A percentile compares a stretch with the other conserved stretches of the same genome.
These are phyloP conservation scores for Ailuropoda melanoleuca DNA, from an alignment of 2,113 vertebrate genomes.

Conservation along the genomic window DNA sequence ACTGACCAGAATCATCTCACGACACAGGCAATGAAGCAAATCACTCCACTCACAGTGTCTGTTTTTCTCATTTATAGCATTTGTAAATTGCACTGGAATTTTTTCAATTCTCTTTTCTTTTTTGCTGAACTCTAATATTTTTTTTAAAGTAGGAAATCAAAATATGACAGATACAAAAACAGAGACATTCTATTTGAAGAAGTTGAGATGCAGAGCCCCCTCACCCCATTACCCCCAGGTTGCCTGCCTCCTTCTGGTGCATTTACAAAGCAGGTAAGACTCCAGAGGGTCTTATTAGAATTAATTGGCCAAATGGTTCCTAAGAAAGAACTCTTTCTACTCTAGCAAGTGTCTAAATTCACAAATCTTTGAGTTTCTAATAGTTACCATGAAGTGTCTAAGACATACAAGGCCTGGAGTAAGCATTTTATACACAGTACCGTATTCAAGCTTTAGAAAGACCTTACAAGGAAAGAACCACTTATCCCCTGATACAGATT, in stretches of 20 bases:
- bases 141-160: not conserved
- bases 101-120: not conserved
- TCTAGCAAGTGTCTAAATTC: not conserved
- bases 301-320: not conserved
- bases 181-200: not conserved
- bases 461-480: not conserved
- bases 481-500: not conserved
- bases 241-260: not conserved
- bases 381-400: not conserved
- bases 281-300: not conserved
- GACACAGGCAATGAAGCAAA: not conserved
- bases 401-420: not conserved
- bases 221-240: not conserved
- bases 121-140: not conserved
- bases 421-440: not conserved
- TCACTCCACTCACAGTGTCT: not conserved
- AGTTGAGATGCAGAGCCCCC: not conserved
- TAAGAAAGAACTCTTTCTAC: not conserved
- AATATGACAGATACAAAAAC: not conserved
- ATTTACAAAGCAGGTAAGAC: not conserved
- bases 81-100: not conserved
- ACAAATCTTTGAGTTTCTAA: not conserved
- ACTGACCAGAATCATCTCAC: not conserved
- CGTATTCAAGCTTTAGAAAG: conserved; percentile 13
- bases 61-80: not conserved